Evolutionary conservation across 2,113 vertebrate species (phyloP), one percentile per base, ranked within the genome.

Genomic region (Bubalus kerabau): DNA sequence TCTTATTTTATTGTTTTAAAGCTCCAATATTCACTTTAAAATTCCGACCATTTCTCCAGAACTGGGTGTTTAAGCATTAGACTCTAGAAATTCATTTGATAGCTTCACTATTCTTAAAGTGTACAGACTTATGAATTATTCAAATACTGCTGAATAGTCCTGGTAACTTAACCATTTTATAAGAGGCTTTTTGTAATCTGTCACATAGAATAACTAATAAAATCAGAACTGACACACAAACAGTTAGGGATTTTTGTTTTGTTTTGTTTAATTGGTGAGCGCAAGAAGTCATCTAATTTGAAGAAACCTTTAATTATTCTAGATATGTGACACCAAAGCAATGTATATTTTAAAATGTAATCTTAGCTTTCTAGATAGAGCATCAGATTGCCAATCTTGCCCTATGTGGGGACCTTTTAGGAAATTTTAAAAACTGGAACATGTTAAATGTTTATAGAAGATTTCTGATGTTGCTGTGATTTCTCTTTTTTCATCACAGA

Each of bases 1-100:
- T 98, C 83, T 43, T 94, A 98, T 97, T 98, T 98, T 94, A 93
- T 86, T 97, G 97, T 98, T 93, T 74, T 54, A 97, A 91, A 26
- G 0, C 81, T 91, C 98, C 19, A 21, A 12, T 4, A 60, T 83
- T 59, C 43, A 24, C 32, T 90, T 76, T 97, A 60, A 94, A 96
- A 94, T 93, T 85, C 86, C 3, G 1, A 93, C 12, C 17, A 48
- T 89, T 97, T 93, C 64, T 92, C 67, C 57, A 17, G 81, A 84
- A 78, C 59, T 80, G 3, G 48, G 23, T 57, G 21, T 83, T 40
- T 74, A 52, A 95, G 78, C 76, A 67, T 28, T 57, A 57, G 81
- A 64, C n/a, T 67, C 95, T 82, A 93, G 87, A 91, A 81, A 97
- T 62, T 28, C 59, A 46, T 56, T 50, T 76, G 40, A 67, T 86